Evolutionary conservation across 1,140 invertebrate species (phyloP), one percentile per base, ranked within the genome.

Genomic region (Asobara japonica): DNA sequence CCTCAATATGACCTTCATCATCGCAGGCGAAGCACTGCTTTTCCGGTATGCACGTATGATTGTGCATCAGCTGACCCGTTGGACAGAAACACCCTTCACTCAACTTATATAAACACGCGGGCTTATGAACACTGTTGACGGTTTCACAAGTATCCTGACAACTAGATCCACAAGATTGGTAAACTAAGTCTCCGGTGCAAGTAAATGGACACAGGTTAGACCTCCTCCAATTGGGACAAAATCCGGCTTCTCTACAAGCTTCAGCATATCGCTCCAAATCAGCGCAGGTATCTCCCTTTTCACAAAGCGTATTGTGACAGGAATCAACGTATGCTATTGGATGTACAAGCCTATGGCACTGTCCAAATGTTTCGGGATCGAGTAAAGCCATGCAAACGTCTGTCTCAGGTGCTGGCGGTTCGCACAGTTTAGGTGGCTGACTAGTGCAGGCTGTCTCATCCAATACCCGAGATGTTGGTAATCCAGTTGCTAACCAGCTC

Each of bases 41-140:
- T 30, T 84, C 82, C 0, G 71, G 66, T 13, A 89, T 73, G 72
- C 88, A 89, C 31, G 85, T 85, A 6, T 79, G 81, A 33, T 81
- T 83, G 18, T 85, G 80, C 73, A 84, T 77, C 31, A 94, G 91
- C 80, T 91, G 89, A 64, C 90, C 90, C 48, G 89, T 79, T 1
- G 93, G 92, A 88, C 95, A 97, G 89, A 93, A 94, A 83, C 95
- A 97, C 5, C 95, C 95, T 80, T 96, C 95, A 27, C 87, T 88
- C 5, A 83, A 84, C 65, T 82, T 84, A 33, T 81, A 82, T 2
- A 80, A 73, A 72, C 93, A 94, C 5, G 85, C 83, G 7, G 85
- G 61, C 20, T 77, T 71, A 16, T 78, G 61, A 7, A 70, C 20
- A 22, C 77, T 60, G 45, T 86, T 82, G 1, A 85, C 77, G 69